phyloP scores from a whole-genome alignment of 2,888 invertebrate species.

The Notodonta dromedarius region DNA sequence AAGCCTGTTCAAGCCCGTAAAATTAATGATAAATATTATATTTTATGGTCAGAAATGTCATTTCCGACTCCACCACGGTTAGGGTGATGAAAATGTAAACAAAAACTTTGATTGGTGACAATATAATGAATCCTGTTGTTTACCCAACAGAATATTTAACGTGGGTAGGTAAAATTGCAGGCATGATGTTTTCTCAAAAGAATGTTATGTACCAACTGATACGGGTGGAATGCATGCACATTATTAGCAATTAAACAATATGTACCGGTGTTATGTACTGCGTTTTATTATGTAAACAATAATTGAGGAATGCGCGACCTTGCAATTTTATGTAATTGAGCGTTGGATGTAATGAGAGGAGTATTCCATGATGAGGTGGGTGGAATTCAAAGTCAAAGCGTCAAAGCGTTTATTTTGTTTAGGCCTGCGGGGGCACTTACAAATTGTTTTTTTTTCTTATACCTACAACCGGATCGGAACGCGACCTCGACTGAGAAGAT shows the following conservation, averaged over 20 bases:
- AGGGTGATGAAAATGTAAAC: no score
- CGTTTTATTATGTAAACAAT: conserved; percentile 4
- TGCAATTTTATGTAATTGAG: background rate
- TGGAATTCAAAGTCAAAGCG: no score
- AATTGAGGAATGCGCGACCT: conserved; percentile 3
- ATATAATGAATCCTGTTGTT: no score
- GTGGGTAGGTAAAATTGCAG: background rate
- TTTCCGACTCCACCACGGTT: no score
- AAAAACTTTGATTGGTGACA: no score
- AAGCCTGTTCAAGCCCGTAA: no score
- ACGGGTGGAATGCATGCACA: background rate
- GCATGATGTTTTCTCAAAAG: conserved; percentile 1
- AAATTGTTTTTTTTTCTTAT: no score
- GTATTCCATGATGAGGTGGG: background rate
- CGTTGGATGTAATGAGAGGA: background rate
- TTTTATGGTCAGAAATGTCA: no score
- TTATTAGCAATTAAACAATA: conserved; percentile 3
- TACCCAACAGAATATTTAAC: background rate
- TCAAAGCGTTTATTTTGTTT: no score
- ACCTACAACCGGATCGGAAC: background rate
- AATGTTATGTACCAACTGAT: conserved; percentile 5
- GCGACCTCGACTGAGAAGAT: background rate
- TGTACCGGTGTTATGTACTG: background rate
- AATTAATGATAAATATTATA: no score
- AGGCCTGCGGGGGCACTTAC: no score